phyloP scores from a whole-genome alignment of 2,888 invertebrate species.

The Hesperia comma region DNA sequence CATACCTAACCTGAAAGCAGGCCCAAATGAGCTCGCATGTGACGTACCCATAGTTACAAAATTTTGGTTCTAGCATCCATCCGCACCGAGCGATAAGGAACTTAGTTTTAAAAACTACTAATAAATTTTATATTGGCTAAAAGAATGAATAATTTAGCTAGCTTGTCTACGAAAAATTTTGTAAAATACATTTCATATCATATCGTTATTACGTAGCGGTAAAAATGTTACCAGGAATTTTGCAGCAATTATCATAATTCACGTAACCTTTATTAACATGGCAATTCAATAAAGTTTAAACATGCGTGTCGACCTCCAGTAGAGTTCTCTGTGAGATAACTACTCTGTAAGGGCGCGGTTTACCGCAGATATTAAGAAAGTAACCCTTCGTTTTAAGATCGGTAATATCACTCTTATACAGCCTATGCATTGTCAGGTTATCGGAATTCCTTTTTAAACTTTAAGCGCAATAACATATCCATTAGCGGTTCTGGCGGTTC shows the following conservation, averaged over 20 bases:
- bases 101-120: too few species aligned
- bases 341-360: slow-evolving; percentile 55
- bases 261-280: slow-evolving; percentile 34
- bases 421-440: slow-evolving; percentile 64
- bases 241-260: slow-evolving; percentile 27
- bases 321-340: slow-evolving; percentile 41
- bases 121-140: too few species aligned
- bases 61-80: too few species aligned
- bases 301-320: slow-evolving; percentile 39
- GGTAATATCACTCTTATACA: slow-evolving; percentile 63
- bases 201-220: slow-evolving; percentile 6
- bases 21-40: too few species aligned
- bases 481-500: slow-evolving; percentile 38
- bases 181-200: slow-evolving; percentile 2
- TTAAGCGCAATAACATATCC: slow-evolving; percentile 44
- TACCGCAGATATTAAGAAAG: slow-evolving; percentile 75
- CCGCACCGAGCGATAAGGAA: too few species aligned
- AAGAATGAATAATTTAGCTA: too few species aligned
- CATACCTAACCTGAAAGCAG: too few species aligned
- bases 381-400: slow-evolving; percentile 53
- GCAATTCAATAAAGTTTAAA: slow-evolving; percentile 29
- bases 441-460: slow-evolving; percentile 54
- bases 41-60: too few species aligned
- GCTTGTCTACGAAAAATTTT: not conserved
- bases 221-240: slow-evolving; percentile 15